A percentile compares a stretch with the other conserved stretches of the same genome.
phyloP scores from a whole-genome alignment of 2,113 vertebrate species.

The Riparia riparia region DNA sequence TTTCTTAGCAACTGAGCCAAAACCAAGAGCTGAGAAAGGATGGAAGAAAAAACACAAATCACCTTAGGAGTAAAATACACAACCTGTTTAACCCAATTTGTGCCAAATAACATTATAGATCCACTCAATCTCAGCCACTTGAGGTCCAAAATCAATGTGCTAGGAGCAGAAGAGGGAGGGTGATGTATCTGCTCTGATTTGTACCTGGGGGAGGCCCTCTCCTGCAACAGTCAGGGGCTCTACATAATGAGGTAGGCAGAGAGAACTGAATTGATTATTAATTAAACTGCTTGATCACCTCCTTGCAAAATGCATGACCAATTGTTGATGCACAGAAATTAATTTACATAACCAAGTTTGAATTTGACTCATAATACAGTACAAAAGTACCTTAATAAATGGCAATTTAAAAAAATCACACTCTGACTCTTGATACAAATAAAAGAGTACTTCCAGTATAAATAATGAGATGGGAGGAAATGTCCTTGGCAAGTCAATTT shows the following conservation, averaged over 20 bases:
- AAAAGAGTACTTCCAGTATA: background rate
- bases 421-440: background rate
- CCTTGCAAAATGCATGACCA: background rate
- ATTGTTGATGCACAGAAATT: background rate
- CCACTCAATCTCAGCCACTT: background rate
- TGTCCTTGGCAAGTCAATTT: conserved; percentile 61
- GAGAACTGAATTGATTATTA: background rate
- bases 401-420: background rate
- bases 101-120: background rate
- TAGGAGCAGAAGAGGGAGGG: background rate
- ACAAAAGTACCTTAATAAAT: background rate
- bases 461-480: conserved; percentile 58
- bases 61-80: background rate
- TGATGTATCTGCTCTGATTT: background rate
- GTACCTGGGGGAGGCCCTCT: background rate
- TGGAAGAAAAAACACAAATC: background rate
- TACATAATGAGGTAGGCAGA: background rate
- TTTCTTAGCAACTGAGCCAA: background rate
- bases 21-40: background rate
- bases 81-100: background rate
- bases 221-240: background rate
- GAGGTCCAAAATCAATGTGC: background rate
- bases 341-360: background rate
- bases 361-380: background rate
- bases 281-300: background rate